phyloP scores from a whole-genome alignment of 1,140 invertebrate genomes.

The Cardiocondyla obscurior region DNA sequence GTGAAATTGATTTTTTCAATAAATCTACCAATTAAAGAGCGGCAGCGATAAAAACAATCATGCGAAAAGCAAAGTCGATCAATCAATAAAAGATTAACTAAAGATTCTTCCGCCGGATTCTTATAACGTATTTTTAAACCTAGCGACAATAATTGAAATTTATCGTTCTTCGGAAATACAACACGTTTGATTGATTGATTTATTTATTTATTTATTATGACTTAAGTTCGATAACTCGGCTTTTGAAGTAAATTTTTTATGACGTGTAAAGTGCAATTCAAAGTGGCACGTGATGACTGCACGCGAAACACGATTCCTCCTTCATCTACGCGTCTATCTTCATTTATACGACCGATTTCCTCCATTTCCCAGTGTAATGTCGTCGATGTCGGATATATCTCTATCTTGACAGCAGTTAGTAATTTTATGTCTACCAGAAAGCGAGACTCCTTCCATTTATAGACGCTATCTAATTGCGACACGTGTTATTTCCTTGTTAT shows the following conservation, averaged over 20 bases:
- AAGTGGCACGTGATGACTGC: not conserved
- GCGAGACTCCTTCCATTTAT: constrained; percentile 10
- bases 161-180: no score
- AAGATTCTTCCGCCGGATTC: not conserved
- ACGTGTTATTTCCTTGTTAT: not conserved
- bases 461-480: not conserved
- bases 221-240: not conserved
- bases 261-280: not conserved
- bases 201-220: no score
- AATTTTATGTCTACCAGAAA: constrained; percentile 7
- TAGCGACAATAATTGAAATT: no score
- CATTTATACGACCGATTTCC: constrained; percentile 13
- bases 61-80: not conserved
- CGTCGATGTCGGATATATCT: constrained; percentile 21
- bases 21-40: not conserved
- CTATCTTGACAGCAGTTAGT: constrained; percentile 1
- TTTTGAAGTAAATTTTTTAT: not conserved
- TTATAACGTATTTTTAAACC: no score
- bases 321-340: not conserved
- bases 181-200: no score
- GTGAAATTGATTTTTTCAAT: not conserved
- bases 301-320: not conserved
- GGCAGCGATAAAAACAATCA: not conserved
- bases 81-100: not conserved
- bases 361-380: constrained; percentile 22